Evolutionary conservation across 2,888 invertebrate species (phyloP).

Genomic region (Drosophila setosimentum): DNA sequence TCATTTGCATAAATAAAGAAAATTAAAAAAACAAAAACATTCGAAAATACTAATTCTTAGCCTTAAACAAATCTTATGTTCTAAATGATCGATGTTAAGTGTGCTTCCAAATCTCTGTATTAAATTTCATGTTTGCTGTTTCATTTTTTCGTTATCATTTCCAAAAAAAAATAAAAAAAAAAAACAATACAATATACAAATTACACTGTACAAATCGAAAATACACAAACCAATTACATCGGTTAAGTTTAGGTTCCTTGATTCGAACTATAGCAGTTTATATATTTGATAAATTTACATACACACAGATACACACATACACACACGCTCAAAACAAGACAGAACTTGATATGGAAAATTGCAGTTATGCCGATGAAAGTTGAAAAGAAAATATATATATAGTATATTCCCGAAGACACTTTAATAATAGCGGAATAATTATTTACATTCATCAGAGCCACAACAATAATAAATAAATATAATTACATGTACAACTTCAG

Average conservation of each 20-base stretch:
- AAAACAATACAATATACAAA: slow-evolving; percentile 32
- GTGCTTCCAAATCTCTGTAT: slow-evolving; percentile 75
- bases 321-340: not conserved
- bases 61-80: slow-evolving; percentile 60
- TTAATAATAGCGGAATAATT: slow-evolving; percentile 3
- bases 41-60: slow-evolving; percentile 39
- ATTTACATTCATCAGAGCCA: slow-evolving; percentile 13
- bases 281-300: slow-evolving; percentile 8
- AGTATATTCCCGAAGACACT: slow-evolving; percentile 10
- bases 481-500: slow-evolving; percentile 29
- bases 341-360: slow-evolving; percentile 11
- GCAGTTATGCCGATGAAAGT: slow-evolving; percentile 16
- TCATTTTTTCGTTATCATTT: slow-evolving; percentile 41
- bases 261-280: slow-evolving; percentile 6
- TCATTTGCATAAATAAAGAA: slow-evolving; percentile 44
- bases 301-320: slow-evolving; percentile 12
- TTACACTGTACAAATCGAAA: slow-evolving; percentile 24
- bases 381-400: slow-evolving; percentile 1
- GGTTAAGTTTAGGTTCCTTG: not conserved
- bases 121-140: slow-evolving; percentile 53
- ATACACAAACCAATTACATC: slow-evolving; percentile 7
- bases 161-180: slow-evolving; percentile 19
- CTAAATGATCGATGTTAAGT: slow-evolving; percentile 73
- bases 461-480: slow-evolving; percentile 27
- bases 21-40: slow-evolving; percentile 22